A percentile compares a stretch with the other conserved stretches of the same genome.
Evolutionary conservation across 2,797 vertebrate genomes (phyloP).

Genomic region (Falco berigora): DNA sequence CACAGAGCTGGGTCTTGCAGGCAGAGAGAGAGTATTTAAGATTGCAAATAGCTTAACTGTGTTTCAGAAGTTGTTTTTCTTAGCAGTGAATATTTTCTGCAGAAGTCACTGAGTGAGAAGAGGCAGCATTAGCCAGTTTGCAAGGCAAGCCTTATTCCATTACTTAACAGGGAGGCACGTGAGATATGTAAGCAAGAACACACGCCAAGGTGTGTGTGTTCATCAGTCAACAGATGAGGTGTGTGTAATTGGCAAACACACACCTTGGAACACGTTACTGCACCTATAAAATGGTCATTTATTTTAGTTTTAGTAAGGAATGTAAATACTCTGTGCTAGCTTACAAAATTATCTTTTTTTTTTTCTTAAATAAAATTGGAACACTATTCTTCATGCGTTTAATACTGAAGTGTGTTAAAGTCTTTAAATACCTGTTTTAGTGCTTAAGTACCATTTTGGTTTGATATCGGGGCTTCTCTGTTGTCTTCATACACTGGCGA

Average conservation of each 20-base stretch:
- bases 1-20: not conserved
- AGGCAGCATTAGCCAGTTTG: not conserved
- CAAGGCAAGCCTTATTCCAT: conserved; percentile 51
- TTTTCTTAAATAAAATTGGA: not conserved
- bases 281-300: conserved; percentile 56
- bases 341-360: not conserved
- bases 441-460: not conserved
- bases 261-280: conserved; percentile 58
- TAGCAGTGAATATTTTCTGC: conserved; percentile 5
- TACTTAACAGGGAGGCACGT: conserved; percentile 50
- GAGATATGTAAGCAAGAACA: conserved; percentile 53
- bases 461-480: not conserved
- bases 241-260: conserved; percentile 45
- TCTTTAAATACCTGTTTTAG: not conserved
- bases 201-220: conserved; percentile 49
- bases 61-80: conserved; percentile 23
- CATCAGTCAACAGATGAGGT: conserved; percentile 51
- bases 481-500: not conserved
- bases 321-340: not conserved
- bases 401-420: not conserved
- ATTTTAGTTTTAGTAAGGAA: conserved; percentile 41
- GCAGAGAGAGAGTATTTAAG: not conserved
- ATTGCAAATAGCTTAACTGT: not conserved
- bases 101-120: not conserved
- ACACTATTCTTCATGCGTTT: not conserved